Evolutionary conservation across 2,113 vertebrate species (phyloP).

Genomic region (Rhinichthys klamathensis): DNA sequence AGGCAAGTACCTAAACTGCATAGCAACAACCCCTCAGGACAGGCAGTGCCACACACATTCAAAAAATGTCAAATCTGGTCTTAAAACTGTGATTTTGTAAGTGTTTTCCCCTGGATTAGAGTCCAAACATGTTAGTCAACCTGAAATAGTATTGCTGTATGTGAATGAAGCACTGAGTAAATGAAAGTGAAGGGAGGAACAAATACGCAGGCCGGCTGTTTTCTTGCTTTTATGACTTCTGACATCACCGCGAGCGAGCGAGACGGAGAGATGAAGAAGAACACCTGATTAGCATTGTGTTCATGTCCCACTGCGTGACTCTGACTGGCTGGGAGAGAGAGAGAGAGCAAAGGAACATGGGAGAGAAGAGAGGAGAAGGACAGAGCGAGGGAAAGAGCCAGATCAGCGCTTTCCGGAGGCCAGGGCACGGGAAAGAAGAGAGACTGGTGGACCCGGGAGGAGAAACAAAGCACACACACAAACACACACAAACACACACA

Average conservation of each 20-base stretch:
- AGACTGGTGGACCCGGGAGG: slow-evolving; percentile 36
- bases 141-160: slow-evolving; percentile 43
- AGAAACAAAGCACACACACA: slow-evolving; percentile 48
- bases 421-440: slow-evolving; percentile 32
- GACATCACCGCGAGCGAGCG: slow-evolving; percentile 51
- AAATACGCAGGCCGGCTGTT: slow-evolving; percentile 38
- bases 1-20: not conserved
- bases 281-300: slow-evolving; percentile 75
- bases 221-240: slow-evolving; percentile 60
- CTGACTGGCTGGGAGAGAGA: slow-evolving; percentile 43
- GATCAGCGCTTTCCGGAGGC: slow-evolving; percentile 57
- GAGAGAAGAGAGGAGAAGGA: slow-evolving; percentile 21
- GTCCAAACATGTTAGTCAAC: slow-evolving; percentile 33
- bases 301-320: slow-evolving; percentile 75
- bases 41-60: not conserved
- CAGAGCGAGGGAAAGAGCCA: slow-evolving; percentile 30
- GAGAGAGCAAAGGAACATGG: slow-evolving; percentile 31
- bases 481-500: slow-evolving; percentile 16
- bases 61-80: not conserved
- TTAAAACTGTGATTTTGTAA: slow-evolving; percentile 28
- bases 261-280: slow-evolving; percentile 32
- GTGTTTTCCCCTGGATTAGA: slow-evolving; percentile 50
- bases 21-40: not conserved
- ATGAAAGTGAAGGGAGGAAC: slow-evolving; percentile 42
- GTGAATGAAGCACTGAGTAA: slow-evolving; percentile 42